Percentiles rank a stretch among this genome's conserved stretches.
phyloP scores from a whole-genome alignment of 1,140 invertebrate species.

The Ips typographus region DNA sequence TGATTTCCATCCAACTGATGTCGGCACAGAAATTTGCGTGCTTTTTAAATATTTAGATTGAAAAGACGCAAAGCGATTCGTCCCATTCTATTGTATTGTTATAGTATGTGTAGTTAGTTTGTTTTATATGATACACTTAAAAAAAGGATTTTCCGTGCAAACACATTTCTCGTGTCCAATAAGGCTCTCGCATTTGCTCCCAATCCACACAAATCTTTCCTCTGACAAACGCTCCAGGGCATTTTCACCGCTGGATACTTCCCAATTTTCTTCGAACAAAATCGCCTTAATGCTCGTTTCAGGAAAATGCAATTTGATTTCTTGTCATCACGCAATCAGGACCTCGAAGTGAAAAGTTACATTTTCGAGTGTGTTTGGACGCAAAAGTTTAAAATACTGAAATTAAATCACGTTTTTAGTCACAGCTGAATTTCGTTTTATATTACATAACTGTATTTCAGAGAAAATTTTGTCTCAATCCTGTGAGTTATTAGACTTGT shows the following conservation, averaged over 20 bases:
- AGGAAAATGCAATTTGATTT: slow-evolving; percentile 29
- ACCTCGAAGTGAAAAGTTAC: slow-evolving; percentile 19
- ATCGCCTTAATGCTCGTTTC: slow-evolving; percentile 29
- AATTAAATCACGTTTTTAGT: background rate
- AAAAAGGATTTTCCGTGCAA: slow-evolving; percentile 2
- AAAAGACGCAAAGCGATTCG: background rate
- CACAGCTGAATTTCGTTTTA: too few species aligned
- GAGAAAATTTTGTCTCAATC: too few species aligned
- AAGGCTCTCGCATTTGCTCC: slow-evolving; percentile 8
- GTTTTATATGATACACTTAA: slow-evolving; percentile 1
- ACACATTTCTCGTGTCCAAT: slow-evolving; percentile 11
- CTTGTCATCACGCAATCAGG: slow-evolving; percentile 29
- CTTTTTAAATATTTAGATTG: slow-evolving; percentile 3
- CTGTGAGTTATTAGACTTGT: too few species aligned
- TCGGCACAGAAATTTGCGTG: background rate
- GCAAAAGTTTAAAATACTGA: background rate
- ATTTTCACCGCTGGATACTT: slow-evolving; percentile 30
- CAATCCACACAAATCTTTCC: slow-evolving; percentile 19
- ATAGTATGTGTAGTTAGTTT: background rate
- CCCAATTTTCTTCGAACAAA: slow-evolving; percentile 26
- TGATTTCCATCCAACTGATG: background rate
- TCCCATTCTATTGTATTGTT: background rate
- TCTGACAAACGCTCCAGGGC: slow-evolving; percentile 11
- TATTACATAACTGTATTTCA: too few species aligned
- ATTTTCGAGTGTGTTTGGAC: slow-evolving; percentile 10